Base-by-base conservation (phyloP, 1,140 invertebrate genomes). In the Neoseiulus cucumeris region DNA sequence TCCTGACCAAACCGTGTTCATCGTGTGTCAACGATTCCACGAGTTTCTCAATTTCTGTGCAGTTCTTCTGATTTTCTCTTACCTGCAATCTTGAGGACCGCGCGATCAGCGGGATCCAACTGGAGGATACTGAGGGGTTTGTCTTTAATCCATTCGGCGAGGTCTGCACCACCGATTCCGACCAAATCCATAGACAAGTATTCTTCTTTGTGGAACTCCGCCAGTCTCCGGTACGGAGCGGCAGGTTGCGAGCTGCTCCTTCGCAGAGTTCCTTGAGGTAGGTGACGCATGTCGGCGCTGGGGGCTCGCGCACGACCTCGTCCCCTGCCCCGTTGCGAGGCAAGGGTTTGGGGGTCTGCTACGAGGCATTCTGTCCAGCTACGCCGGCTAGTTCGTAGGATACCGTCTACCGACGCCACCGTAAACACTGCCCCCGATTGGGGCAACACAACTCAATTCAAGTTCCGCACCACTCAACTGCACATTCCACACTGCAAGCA, bases 1-100 rank as follows among this genome's bases (percentile, higher is more conserved):
- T 39, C 33, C 33, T 39, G 4, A 39, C 33, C 4, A 9, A 39
- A 9, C 33, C 9, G 33, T 39, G 4, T 6, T 39, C n/a, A n/a
- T n/a, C n/a, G n/a, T n/a, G n/a, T n/a, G n/a, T n/a, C n/a, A n/a
- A n/a, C n/a, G n/a, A n/a, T n/a, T n/a, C n/a, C n/a, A n/a, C n/a
- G n/a, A n/a, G n/a, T n/a, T n/a, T n/a, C n/a, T n/a, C n/a, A n/a
- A n/a, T n/a, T n/a, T n/a, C n/a, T n/a, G n/a, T n/a, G n/a, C n/a
- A n/a, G n/a, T n/a, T 44, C 42, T 44, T 12, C 42, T 47, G 4
- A 30, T n/a, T n/a, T 68, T 9, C 45, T 68, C 82, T 80, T 77
- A 97, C 92, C 91, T 81, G 92, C 91, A 79, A 96, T 94, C 72
- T 89, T 82, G 42, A 96, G 82, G 29, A 97, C 91, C 68, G 91